These are phyloP conservation scores for Drosophila pectinifera DNA, from an alignment of 1,140 invertebrate genomes.

Conservation along the genomic window DNA sequence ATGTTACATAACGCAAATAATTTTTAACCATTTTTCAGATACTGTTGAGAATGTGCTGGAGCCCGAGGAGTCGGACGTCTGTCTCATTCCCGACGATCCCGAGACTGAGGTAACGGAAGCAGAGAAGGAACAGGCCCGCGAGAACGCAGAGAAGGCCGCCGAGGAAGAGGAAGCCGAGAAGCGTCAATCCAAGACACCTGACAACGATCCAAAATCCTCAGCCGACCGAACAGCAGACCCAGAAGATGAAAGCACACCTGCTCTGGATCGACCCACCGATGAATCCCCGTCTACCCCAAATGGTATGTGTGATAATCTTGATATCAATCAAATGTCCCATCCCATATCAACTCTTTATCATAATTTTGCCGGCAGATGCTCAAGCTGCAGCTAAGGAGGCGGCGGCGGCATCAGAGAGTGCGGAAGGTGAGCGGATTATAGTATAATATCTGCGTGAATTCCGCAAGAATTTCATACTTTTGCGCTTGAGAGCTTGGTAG, in stretches of 20 bases:
- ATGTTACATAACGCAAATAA: no score
- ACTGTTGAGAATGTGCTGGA: conserved; percentile 81
- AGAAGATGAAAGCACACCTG: conserved; percentile 13
- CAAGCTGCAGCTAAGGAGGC: conserved; percentile 65
- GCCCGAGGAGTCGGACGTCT: conserved; percentile 81
- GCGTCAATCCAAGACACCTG: conserved; percentile 45
- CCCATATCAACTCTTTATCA: conserved; percentile 21
- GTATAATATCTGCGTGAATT: conserved; percentile 9
- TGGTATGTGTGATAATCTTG: conserved; percentile 39
- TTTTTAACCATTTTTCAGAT: conserved; percentile 23
- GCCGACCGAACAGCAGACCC: conserved; percentile 19
- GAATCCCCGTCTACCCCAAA: conserved; percentile 23
- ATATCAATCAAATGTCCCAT: conserved; percentile 1
- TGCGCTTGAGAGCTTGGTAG: not conserved
- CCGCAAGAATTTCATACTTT: not conserved
- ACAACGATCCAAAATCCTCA: conserved; percentile 11
- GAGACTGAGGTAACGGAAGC: conserved; percentile 88
- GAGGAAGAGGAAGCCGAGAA: conserved; percentile 69
- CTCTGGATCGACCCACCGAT: conserved; percentile 14
- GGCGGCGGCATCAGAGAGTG: conserved; percentile 38
- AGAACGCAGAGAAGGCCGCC: conserved; percentile 85
- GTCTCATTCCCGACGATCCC: conserved; percentile 84
- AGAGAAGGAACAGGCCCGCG: conserved; percentile 87
- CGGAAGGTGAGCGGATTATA: conserved; percentile 69
- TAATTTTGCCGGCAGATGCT: conserved; percentile 57